Base-by-base conservation (phyloP, 2,113 vertebrate genomes). In the Garra rufa region DNA sequence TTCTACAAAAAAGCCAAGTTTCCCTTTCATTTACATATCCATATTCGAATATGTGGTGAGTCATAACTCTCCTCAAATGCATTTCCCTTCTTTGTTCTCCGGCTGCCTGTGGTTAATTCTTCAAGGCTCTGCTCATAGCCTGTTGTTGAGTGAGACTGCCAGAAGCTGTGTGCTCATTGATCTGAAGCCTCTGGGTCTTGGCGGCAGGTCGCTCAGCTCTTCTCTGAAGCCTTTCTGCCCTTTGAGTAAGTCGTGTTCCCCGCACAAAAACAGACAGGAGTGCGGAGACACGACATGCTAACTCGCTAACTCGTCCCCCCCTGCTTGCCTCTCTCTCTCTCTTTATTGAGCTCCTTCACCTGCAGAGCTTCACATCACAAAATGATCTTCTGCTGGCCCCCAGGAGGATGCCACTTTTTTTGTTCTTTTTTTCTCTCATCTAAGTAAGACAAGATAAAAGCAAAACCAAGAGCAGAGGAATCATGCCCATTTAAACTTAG, bases 151-250 rank as follows among this genome's bases (percentile, higher is more conserved):
- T 67, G 6, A 65, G 28, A 81, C 44, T 67, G 59, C 41, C 59
- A 67, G 59, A 81, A 67, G 17, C 78, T 41, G 79, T 70, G 63
- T 82, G 65, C 65, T 38, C 65, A 82, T 82, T 82, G 79, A 82
- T 82, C 79, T 41, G 7, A 82, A 81, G 46, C 46, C 65, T 69
- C 61, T 48, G 26, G 6, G n/a, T 67, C 26, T 48, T 82, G 46
- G 65, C 79, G 70, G 79, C 30, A 70, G 79, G 46, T 70, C 13
- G 28, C 21, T 82, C 8, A 26, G 46, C 44, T 82, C 46, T 82
- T 65, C 46, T 55, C 44, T 69, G 46, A 82, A 70, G 79, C 79
- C 21, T 82, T 70, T 50, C 26, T 81, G 17, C 44, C 44, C 63
- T 67, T 50, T 82, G 28, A 82, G 63, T 6, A 48, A 82, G 46